These are phyloP conservation scores for Daboia siamensis DNA, from an alignment of 2,113 vertebrate species.

Conservation along the genomic window DNA sequence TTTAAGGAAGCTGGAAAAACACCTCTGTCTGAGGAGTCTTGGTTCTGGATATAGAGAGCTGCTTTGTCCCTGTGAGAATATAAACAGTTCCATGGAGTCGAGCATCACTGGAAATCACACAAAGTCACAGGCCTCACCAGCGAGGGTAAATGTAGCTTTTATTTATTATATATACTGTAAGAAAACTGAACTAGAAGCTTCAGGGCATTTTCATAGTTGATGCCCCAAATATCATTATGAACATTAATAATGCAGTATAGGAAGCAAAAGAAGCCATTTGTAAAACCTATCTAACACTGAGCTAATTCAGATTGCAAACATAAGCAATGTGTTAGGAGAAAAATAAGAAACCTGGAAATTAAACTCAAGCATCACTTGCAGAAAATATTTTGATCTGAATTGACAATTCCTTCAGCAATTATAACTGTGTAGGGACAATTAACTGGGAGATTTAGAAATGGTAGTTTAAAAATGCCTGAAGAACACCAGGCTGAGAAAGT, in stretches of 20 bases:
- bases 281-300: neutral
- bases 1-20: neutral
- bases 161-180: neutral
- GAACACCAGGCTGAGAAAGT: neutral
- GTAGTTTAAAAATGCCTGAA: neutral
- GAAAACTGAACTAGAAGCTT: neutral
- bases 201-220: neutral
- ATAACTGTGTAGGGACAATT: neutral
- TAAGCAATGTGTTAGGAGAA: neutral
- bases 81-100: neutral
- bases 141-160: neutral
- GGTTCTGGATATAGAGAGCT: accelerated
- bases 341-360: neutral
- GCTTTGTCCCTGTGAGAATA: accelerated
- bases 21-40: accelerated
- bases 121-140: neutral
- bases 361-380: neutral
- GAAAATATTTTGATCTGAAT: neutral
- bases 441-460: neutral
- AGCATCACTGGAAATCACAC: accelerated
- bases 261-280: neutral
- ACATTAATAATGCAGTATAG: neutral
- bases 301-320: neutral
- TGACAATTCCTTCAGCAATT: neutral
- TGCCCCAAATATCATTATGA: neutral